A percentile compares a stretch with the other conserved stretches of the same genome.
phyloP scores from a whole-genome alignment of 1,140 invertebrate genomes.

The Anoplolepis gracilipes region DNA sequence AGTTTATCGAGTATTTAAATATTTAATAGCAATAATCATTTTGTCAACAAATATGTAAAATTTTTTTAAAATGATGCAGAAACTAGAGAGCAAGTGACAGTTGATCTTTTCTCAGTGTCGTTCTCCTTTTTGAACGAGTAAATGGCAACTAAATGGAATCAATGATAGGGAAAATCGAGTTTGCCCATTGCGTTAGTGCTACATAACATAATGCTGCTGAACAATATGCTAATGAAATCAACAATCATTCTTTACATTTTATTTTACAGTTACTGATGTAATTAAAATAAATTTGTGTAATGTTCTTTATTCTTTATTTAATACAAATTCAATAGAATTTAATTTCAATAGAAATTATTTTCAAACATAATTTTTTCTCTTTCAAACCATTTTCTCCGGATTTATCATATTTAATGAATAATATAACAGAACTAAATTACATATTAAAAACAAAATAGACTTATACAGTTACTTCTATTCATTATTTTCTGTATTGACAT shows the following conservation, averaged over 20 bases:
- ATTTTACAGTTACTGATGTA: too few species aligned
- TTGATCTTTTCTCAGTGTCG: background rate
- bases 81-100: background rate
- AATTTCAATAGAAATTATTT: too few species aligned
- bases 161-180: slow-evolving; percentile 31
- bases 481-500: too few species aligned
- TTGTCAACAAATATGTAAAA: background rate
- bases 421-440: too few species aligned
- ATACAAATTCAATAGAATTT: too few species aligned
- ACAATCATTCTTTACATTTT: too few species aligned
- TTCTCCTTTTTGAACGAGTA: background rate
- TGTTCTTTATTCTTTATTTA: background rate
- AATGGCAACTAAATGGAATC: slow-evolving; percentile 26
- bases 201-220: slow-evolving; percentile 46
- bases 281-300: background rate
- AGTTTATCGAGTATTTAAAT: background rate
- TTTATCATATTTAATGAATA: too few species aligned
- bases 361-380: too few species aligned
- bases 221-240: too few species aligned
- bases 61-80: background rate
- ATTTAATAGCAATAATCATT: background rate
- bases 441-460: too few species aligned
- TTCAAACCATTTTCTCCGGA: too few species aligned
- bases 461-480: too few species aligned
- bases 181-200: background rate